A percentile compares a stretch with the other conserved stretches of the same genome.
phyloP scores from a whole-genome alignment of 2,888 invertebrate genomes.

The Xanthorhoe spadicearia region DNA sequence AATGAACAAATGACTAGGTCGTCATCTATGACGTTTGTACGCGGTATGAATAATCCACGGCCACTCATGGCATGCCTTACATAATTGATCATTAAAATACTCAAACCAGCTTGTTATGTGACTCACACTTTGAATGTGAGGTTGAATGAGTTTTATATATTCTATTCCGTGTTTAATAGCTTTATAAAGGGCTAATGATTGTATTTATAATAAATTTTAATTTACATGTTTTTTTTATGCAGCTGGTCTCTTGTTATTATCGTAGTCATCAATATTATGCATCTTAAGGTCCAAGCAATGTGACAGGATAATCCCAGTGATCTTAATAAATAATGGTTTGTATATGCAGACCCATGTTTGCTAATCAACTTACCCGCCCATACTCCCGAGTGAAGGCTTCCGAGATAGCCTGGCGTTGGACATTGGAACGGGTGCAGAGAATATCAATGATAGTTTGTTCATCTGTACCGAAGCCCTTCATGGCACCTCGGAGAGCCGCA shows the following conservation, averaged over 20 bases:
- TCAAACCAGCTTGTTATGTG: neutral
- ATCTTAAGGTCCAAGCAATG: too few species aligned
- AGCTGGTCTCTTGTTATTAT: too few species aligned
- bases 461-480: conserved; percentile 92
- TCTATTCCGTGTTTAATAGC: neutral
- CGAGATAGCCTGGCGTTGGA: conserved; percentile 89
- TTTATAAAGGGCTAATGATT: neutral
- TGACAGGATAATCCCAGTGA: too few species aligned
- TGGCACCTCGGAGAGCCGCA: conserved; percentile 86
- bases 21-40: conserved; percentile 9
- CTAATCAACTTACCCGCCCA: conserved; percentile 76
- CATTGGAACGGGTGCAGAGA: conserved; percentile 87
- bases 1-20: conserved; percentile 5
- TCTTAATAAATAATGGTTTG: too few species aligned
- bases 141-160: neutral
- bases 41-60: conserved; percentile 7
- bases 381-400: conserved; percentile 85
- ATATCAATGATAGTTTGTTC: conserved; percentile 91
- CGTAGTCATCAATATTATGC: too few species aligned
- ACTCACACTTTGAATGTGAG: conserved; percentile 4
- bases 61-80: conserved; percentile 10
- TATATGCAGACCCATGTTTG: neutral
- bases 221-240: too few species aligned
- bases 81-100: conserved; percentile 15
- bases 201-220: too few species aligned